These are phyloP conservation scores for Parus major DNA, from an alignment of 2,113 vertebrate species.

Conservation along the genomic window DNA sequence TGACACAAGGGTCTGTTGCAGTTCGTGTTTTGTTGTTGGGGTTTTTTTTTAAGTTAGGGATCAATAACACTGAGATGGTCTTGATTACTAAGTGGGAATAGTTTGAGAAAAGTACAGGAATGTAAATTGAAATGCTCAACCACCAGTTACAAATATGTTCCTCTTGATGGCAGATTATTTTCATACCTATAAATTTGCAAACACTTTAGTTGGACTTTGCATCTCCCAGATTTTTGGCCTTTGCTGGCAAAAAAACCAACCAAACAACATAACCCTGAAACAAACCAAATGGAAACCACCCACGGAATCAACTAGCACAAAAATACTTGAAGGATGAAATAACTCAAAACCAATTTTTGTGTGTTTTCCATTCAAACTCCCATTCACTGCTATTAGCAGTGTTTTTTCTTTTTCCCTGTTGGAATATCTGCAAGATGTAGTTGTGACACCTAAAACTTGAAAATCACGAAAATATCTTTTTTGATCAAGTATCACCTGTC, in stretches of 20 bases:
- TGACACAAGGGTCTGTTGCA: accelerated
- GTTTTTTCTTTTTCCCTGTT: background rate
- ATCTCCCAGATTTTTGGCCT: background rate
- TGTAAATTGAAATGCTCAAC: background rate
- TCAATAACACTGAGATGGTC: background rate
- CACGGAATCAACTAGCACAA: background rate
- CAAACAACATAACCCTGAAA: background rate
- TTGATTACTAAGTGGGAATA: background rate
- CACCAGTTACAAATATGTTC: background rate
- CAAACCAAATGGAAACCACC: background rate
- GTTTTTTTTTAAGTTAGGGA: background rate
- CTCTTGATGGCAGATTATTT: background rate
- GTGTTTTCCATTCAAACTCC: background rate
- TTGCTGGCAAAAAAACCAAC: background rate
- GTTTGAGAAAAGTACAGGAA: background rate
- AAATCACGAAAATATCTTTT: background rate
- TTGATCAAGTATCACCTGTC: background rate
- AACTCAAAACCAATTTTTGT: background rate
- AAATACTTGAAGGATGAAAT: background rate
- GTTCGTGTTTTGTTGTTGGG: background rate
- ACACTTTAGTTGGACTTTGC: background rate
- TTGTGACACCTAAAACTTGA: background rate
- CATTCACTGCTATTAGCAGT: background rate
- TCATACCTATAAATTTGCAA: background rate
- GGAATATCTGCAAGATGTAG: background rate